These are phyloP conservation scores for Hemicordylus capensis DNA, from an alignment of 2,113 vertebrate species.

Conservation along the genomic window DNA sequence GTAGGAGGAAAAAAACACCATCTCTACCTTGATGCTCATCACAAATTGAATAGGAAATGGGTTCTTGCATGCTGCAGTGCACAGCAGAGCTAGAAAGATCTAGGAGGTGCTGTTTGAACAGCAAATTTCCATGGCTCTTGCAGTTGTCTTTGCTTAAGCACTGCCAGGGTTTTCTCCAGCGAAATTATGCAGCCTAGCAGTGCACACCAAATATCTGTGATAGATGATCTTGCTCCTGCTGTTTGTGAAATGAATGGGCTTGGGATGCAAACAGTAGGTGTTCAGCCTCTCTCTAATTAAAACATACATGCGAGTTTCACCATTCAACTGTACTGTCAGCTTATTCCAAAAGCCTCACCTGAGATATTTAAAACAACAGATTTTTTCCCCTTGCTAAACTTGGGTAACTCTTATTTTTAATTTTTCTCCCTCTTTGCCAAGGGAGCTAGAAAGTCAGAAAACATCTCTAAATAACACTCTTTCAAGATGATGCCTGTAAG, in stretches of 20 bases:
- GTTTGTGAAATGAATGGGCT: slow-evolving; percentile 26
- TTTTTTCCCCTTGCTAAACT: neutral
- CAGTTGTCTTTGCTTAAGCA: slow-evolving; percentile 42
- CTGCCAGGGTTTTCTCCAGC: slow-evolving; percentile 10
- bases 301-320: slow-evolving; percentile 1
- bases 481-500: neutral
- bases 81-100: neutral
- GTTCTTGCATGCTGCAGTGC: neutral
- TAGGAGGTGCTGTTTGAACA: neutral
- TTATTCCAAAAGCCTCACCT: slow-evolving; percentile 24
- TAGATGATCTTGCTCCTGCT: slow-evolving; percentile 50
- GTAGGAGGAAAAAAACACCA: slow-evolving; percentile 4
- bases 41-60: neutral
- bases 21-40: neutral
- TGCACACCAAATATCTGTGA: slow-evolving; percentile 36
- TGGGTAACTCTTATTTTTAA: neutral
- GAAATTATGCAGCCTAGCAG: slow-evolving; percentile 25
- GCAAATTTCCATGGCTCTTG: slow-evolving; percentile 28
- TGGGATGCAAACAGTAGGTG: slow-evolving; percentile 50
- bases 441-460: slow-evolving; percentile 16
- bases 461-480: neutral
- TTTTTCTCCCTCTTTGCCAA: neutral
- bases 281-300: slow-evolving; percentile 49
- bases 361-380: slow-evolving; percentile 17
- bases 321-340: slow-evolving; percentile 29